Conservation (phyloP, 2,797 vertebrate species). For the Chelon auratus region DNA sequence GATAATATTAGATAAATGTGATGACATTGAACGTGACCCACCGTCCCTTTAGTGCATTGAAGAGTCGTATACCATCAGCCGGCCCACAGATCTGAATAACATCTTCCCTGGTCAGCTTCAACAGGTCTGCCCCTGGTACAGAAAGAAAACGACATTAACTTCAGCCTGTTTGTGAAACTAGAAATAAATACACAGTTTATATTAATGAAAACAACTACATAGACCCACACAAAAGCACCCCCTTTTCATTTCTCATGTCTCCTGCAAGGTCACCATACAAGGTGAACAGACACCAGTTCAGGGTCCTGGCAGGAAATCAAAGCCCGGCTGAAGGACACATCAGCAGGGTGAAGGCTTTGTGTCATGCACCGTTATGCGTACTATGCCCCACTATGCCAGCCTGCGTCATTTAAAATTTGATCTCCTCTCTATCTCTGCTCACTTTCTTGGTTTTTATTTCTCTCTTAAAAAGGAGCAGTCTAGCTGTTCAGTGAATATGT, state of each 20-base stretch:
- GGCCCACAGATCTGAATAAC: conserved; percentile 98
- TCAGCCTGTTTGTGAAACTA: not conserved
- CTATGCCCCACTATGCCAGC: not conserved
- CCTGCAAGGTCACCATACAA: not conserved
- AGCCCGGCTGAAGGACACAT: not conserved
- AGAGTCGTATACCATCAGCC: conserved; percentile 96
- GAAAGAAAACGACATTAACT: not conserved
- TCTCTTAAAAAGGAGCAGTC: not conserved
- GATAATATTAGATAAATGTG: not conserved
- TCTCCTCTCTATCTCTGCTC: not conserved
- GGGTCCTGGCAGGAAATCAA: not conserved
- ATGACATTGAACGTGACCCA: conserved; percentile 65
- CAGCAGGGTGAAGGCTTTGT: not conserved
- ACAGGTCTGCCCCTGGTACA: conserved; percentile 89
- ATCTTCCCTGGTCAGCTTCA: conserved; percentile 96
- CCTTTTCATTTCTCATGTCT: not conserved
- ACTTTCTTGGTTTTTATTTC: not conserved
- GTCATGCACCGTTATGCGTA: not conserved
- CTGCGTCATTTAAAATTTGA: not conserved
- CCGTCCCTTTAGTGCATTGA: conserved; percentile 96
- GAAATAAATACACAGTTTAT: no score
- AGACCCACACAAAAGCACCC: not conserved
- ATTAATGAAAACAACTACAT: not conserved
- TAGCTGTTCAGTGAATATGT: no score
- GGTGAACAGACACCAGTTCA: not conserved